These are phyloP conservation scores for Nipponia nippon DNA, from an alignment of 2,113 vertebrate species.

Conservation along the genomic window DNA sequence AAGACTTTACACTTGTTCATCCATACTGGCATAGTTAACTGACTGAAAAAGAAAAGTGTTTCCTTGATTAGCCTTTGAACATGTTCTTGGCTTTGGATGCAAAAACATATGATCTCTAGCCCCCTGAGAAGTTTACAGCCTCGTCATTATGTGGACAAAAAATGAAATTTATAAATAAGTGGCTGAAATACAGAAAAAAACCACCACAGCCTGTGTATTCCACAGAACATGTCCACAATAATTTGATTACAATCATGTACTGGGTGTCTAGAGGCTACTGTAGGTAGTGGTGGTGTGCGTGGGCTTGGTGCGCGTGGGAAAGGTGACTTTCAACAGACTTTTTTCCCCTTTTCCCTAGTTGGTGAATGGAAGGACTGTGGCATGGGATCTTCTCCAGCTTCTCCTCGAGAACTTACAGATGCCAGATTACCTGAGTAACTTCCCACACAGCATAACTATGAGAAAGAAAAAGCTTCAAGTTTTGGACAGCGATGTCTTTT, in stretches of 20 bases:
- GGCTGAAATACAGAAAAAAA: neutral
- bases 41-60: neutral
- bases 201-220: neutral
- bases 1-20: neutral
- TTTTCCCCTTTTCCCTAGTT: neutral
- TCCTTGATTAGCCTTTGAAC: neutral
- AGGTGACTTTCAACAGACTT: neutral
- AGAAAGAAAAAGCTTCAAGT: neutral
- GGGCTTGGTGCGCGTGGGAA: no score
- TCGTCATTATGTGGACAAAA: neutral
- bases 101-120: neutral
- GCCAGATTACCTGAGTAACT: neutral
- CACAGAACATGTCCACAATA: neutral
- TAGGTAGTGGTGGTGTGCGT: no score
- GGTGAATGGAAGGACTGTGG: neutral
- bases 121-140: neutral
- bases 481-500: neutral
- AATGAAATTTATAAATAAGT: neutral
- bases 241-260: neutral
- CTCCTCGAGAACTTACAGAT: neutral
- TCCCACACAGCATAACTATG: neutral
- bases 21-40: neutral
- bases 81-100: neutral
- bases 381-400: neutral
- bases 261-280: neutral